Conservation (phyloP, 2,113 vertebrate species). For the Pituophis catenifer region DNA sequence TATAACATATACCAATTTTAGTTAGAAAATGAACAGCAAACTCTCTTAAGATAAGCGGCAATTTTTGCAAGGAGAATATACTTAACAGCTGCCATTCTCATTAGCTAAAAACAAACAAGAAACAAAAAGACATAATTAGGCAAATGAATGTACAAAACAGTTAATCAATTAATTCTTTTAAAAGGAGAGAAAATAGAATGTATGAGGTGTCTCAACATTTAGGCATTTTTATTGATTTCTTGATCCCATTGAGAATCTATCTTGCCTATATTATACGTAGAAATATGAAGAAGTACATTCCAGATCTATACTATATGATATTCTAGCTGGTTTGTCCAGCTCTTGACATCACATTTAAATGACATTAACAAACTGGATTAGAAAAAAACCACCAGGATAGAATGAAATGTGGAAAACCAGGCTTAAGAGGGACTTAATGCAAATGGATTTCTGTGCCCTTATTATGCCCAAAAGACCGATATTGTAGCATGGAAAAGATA, state of each 20-base stretch:
- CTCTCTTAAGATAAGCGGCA: background rate
- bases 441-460: background rate
- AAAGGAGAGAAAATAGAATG: background rate
- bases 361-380: background rate
- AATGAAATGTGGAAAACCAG: background rate
- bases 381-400: too few relatives aligned
- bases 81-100: background rate
- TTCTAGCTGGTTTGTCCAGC: background rate
- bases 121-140: background rate
- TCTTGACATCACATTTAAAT: background rate
- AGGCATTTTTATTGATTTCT: background rate
- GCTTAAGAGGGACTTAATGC: background rate
- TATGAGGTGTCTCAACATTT: background rate
- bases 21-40: conserved; percentile 24
- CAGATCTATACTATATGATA: background rate
- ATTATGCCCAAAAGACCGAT: background rate
- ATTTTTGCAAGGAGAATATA: background rate
- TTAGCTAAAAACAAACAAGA: background rate
- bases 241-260: background rate
- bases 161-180: background rate
- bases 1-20: conserved; percentile 3
- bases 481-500: background rate
- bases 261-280: background rate
- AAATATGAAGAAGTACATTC: background rate
- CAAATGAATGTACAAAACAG: background rate